Percentiles rank a stretch among this genome's conserved stretches.
Conservation (phyloP, 2,113 vertebrate species). For the Octodon degus region DNA sequence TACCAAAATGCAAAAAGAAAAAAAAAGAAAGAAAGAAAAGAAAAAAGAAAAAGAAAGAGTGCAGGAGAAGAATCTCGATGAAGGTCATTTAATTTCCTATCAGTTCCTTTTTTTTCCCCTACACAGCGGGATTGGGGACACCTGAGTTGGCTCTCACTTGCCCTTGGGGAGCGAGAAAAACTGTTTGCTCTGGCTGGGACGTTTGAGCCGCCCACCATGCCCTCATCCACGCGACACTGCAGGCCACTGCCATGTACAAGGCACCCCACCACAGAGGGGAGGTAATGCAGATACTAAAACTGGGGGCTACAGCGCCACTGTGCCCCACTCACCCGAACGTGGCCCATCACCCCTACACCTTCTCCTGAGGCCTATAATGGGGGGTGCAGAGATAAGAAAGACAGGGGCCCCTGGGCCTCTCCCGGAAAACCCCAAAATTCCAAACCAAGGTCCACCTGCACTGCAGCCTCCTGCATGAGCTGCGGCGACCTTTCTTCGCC, state of each 20-base stretch:
- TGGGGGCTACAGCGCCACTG: background rate
- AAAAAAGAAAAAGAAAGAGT: too few species aligned
- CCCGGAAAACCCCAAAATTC: background rate
- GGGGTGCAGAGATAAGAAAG: background rate
- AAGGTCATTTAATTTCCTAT: accelerated
- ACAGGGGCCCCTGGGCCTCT: background rate
- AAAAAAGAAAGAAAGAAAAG: too few species aligned
- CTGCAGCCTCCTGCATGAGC: background rate
- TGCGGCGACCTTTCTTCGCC: background rate
- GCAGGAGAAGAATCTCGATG: background rate
- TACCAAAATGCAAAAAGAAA: too few species aligned
- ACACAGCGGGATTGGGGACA: accelerated
- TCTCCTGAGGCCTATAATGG: background rate
- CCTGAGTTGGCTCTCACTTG: too few species aligned
- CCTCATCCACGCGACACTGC: accelerated
- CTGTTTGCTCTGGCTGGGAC: background rate
- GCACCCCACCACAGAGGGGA: accelerated
- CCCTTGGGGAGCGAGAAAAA: background rate
- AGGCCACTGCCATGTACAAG: accelerated
- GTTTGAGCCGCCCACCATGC: accelerated
- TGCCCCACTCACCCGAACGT: background rate
- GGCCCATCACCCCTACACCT: background rate
- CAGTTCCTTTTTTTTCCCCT: too few species aligned
- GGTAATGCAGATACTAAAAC: background rate
- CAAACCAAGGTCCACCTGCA: background rate